Conservation (phyloP, 2,888 invertebrate genomes). For the Toxonevra muliebris region DNA sequence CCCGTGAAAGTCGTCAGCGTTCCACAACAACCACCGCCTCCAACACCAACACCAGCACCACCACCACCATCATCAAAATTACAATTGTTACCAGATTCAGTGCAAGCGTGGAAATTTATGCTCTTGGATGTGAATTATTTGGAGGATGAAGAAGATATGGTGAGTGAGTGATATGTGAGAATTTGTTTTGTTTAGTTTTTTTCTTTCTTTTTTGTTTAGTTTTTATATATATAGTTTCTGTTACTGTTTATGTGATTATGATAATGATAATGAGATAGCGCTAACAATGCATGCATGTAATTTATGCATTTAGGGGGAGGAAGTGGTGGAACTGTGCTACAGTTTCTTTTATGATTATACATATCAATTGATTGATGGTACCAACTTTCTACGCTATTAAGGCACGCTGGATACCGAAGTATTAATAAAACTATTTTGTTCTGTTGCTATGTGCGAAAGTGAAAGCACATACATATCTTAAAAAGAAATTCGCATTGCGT, state of each 20-base stretch:
- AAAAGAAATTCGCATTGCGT: too few relatives aligned
- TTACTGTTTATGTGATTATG: too few relatives aligned
- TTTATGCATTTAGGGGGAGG: too few relatives aligned
- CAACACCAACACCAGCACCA: background rate
- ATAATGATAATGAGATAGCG: too few relatives aligned
- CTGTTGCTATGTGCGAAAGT: background rate
- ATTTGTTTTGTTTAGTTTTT: background rate
- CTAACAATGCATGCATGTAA: too few relatives aligned
- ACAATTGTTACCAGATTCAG: constrained; percentile 51
- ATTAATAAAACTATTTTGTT: too few relatives aligned
- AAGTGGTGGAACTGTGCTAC: too few relatives aligned
- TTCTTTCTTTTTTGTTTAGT: background rate
- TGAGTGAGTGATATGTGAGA: constrained; percentile 47
- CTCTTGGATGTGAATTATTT: constrained; percentile 58
- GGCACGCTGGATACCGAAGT: too few relatives aligned
- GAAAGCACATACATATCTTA: background rate
- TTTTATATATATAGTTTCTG: background rate
- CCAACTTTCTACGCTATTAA: too few relatives aligned
- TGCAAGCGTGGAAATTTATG: constrained; percentile 62
- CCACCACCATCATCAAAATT: constrained; percentile 39
- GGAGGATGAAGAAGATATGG: constrained; percentile 66
- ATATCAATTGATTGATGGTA: too few relatives aligned
- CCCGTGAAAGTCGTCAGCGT: constrained; percentile 35
- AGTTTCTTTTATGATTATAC: too few relatives aligned
- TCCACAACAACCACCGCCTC: background rate